Conservation (phyloP, 2,797 vertebrate genomes). For the Pseudochirops cupreus region DNA sequence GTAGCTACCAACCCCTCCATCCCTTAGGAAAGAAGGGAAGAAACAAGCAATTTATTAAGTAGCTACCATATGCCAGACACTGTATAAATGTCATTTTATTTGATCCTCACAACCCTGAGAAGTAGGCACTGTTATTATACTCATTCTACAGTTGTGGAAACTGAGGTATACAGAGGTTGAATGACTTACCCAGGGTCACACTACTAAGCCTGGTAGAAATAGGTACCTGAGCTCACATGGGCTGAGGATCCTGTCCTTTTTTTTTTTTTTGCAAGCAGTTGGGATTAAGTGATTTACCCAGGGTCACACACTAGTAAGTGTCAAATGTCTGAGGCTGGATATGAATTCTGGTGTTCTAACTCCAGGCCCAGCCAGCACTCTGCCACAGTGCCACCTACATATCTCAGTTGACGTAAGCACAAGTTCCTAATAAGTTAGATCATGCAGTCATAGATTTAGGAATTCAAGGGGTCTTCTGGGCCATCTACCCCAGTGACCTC, state of each 20-base stretch:
- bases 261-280: too few relatives aligned
- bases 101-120: not conserved
- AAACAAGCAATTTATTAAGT: not conserved
- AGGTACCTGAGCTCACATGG: too few relatives aligned
- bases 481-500: not conserved
- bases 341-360: not conserved
- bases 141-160: not conserved
- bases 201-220: not conserved
- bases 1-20: not conserved
- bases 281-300: not conserved
- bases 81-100: not conserved
- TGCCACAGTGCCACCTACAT: not conserved
- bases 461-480: not conserved
- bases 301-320: not conserved
- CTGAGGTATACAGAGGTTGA: not conserved
- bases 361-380: not conserved
- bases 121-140: not conserved
- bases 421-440: not conserved
- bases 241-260: too few relatives aligned
- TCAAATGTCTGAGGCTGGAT: too few relatives aligned
- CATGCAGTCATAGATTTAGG: not conserved
- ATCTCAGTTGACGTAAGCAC: not conserved
- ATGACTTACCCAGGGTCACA: not conserved
- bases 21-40: not conserved
- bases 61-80: not conserved